Percentiles rank a stretch among this genome's conserved stretches.
Evolutionary conservation across 2,113 vertebrate genomes (phyloP).

Genomic region (Poicephalus meyeri): DNA sequence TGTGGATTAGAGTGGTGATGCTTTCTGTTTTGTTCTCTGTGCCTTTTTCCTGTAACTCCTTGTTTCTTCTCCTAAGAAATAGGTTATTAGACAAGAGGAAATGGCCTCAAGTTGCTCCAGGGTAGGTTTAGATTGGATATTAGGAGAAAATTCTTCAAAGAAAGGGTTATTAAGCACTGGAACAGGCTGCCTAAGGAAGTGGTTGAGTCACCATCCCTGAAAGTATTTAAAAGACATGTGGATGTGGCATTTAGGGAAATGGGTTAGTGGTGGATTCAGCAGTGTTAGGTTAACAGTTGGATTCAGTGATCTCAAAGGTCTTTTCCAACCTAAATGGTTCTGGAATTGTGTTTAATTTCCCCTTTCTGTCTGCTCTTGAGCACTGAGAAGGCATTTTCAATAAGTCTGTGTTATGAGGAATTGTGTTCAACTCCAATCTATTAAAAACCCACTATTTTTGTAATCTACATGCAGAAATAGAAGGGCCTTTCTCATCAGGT

Average conservation of each 20-base stretch:
- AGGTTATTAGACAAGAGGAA: not conserved
- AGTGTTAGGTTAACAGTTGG: not conserved
- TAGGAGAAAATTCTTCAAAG: not conserved
- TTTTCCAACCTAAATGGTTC: not conserved
- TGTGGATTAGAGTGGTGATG: not conserved
- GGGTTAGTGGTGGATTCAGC: not conserved
- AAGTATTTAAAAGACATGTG: not conserved
- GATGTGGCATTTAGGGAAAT: not conserved
- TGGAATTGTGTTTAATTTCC: not conserved
- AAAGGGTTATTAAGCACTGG: not conserved
- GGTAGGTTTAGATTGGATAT: not conserved
- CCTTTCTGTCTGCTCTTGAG: not conserved
- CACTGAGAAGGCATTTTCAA: not conserved
- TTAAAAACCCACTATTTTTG: not conserved
- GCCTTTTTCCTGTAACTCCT: not conserved
- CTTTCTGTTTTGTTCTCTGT: not conserved
- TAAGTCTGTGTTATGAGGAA: not conserved
- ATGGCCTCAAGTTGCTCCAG: not conserved
- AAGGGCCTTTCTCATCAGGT: fast-evolving
- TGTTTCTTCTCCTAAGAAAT: not conserved
- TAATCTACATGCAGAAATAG: not conserved
- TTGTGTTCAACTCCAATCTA: not conserved
- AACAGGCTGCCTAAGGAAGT: not conserved
- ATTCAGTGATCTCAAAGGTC: not conserved
- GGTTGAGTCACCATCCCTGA: not conserved